Conservation (phyloP, 2,797 vertebrate species). For the Enteromius treurensis region DNA sequence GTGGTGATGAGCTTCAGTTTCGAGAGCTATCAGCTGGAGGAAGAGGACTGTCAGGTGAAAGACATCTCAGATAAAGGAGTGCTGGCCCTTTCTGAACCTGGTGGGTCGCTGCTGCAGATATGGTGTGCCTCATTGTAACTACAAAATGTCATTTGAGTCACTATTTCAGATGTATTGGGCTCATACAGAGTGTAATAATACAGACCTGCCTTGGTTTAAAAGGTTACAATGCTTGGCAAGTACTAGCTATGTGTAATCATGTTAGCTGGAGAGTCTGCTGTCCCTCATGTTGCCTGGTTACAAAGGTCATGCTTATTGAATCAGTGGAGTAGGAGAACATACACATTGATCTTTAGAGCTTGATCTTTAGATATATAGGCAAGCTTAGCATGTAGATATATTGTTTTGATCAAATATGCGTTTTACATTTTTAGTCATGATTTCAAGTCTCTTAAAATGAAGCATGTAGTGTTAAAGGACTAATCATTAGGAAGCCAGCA, state of each 20-base stretch:
- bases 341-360: conserved; percentile 4
- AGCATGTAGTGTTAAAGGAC: conserved; percentile 1
- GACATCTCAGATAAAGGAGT: conserved; percentile 83
- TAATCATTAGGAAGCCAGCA: neutral
- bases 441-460: neutral
- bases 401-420: neutral
- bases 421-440: neutral
- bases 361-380: neutral
- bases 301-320: conserved; percentile 68
- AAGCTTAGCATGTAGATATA: neutral
- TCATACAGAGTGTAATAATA: neutral
- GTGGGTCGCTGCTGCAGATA: conserved; percentile 72
- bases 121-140: neutral
- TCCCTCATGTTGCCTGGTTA: conserved; percentile 46
- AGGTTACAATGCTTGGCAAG: conserved; percentile 46
- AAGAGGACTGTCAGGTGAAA: conserved; percentile 81
- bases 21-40: conserved; percentile 91
- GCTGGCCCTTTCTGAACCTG: conserved; percentile 85
- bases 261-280: conserved; percentile 46
- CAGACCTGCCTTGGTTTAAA: neutral
- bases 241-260: conserved; percentile 51
- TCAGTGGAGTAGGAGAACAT: conserved; percentile 61
- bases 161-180: neutral
- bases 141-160: neutral
- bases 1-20: conserved; percentile 94